Percentiles rank a stretch among this genome's conserved stretches.
Conservation (phyloP, 2,888 invertebrate species). For the Xestoiulus laeticollis region DNA sequence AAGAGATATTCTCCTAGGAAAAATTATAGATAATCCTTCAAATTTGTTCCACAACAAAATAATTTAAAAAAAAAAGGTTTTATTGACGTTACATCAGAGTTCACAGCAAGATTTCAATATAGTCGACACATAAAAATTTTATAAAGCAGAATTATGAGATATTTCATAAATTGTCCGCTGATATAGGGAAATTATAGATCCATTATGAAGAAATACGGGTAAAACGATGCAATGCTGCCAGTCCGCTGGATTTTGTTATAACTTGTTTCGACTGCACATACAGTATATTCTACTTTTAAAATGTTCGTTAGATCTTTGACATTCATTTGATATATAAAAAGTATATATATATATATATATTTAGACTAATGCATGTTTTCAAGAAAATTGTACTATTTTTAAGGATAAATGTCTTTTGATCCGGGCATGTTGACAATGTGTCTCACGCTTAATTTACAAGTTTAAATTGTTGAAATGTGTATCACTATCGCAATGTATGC, state of each 20-base stretch:
- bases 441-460: neutral
- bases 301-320: conserved; percentile 37
- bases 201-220: neutral
- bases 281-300: neutral
- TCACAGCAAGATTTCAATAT: too few species aligned
- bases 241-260: neutral
- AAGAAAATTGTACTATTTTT: conserved; percentile 29
- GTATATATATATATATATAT: conserved; percentile 24
- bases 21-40: too few species aligned
- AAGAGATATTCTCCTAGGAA: too few species aligned
- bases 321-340: conserved; percentile 31
- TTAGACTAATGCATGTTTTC: conserved; percentile 33
- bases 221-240: neutral
- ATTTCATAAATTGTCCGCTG: neutral
- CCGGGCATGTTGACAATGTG: conserved; percentile 13
- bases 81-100: too few species aligned
- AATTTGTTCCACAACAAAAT: too few species aligned
- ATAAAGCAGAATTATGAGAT: too few species aligned
- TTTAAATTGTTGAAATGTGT: neutral
- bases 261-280: conserved; percentile 26
- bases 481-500: neutral
- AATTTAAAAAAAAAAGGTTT: too few species aligned
- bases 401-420: conserved; percentile 29
- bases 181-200: neutral
- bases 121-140: neutral